These are phyloP conservation scores for Macrosteles quadrilineatus DNA, from an alignment of 1,140 invertebrate species.

Conservation along the genomic window DNA sequence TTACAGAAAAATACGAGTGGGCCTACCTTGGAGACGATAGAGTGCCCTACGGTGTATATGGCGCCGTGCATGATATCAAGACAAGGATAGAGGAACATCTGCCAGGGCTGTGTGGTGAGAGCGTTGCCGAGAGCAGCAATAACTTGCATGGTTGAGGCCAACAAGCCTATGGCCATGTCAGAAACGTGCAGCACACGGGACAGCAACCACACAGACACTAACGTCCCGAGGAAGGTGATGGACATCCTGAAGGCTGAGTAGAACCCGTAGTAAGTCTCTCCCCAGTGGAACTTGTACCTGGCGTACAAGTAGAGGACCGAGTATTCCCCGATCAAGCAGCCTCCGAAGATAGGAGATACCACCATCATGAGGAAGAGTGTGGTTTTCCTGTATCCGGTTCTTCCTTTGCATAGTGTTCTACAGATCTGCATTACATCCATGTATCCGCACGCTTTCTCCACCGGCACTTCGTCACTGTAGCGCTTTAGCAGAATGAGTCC, in stretches of 20 bases:
- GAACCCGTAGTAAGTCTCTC: slow-evolving; percentile 38
- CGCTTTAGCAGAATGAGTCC: background rate
- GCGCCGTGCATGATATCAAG: slow-evolving; percentile 39
- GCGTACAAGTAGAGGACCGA: slow-evolving; percentile 42
- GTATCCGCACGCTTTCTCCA: background rate
- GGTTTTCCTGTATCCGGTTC: slow-evolving; percentile 22
- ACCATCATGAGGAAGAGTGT: slow-evolving; percentile 31
- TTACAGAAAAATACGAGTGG: too few relatives aligned
- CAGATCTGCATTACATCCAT: background rate
- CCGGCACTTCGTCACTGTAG: background rate
- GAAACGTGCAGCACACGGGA: slow-evolving; percentile 32
- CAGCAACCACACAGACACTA: slow-evolving; percentile 36
- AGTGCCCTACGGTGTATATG: slow-evolving; percentile 31
- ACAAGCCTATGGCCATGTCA: slow-evolving; percentile 38
- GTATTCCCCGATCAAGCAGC: slow-evolving; percentile 38
- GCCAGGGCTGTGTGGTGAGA: slow-evolving; percentile 26
- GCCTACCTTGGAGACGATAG: slow-evolving; percentile 37
- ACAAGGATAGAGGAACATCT: slow-evolving; percentile 35
- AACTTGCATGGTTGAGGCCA: slow-evolving; percentile 36
- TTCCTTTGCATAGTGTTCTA: background rate
- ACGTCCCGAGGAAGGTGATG: slow-evolving; percentile 33
- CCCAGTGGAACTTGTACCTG: slow-evolving; percentile 41
- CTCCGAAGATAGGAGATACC: slow-evolving; percentile 33
- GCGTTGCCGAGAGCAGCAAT: slow-evolving; percentile 30
- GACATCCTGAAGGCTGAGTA: slow-evolving; percentile 41